Conservation (phyloP, 2,888 invertebrate species). For the Nemotelus nigrinus region DNA sequence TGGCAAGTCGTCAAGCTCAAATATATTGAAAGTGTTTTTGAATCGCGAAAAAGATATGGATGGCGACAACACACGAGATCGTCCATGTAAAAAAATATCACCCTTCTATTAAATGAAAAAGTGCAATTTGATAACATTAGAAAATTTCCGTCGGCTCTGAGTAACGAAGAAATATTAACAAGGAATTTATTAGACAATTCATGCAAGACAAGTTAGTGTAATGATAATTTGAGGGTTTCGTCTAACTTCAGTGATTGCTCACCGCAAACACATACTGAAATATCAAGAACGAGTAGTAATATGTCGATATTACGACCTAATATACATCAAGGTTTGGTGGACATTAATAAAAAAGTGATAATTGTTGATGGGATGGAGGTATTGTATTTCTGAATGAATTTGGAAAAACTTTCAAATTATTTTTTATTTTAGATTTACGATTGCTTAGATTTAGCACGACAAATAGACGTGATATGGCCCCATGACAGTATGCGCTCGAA, state of each 20-base stretch:
- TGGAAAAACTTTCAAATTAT: slow-evolving; percentile 1
- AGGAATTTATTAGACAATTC: not conserved
- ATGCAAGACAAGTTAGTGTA: too few relatives aligned
- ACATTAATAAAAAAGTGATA: slow-evolving; percentile 62
- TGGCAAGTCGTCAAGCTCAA: slow-evolving; percentile 88
- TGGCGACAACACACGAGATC: slow-evolving; percentile 52
- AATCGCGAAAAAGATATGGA: slow-evolving; percentile 68
- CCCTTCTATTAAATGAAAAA: slow-evolving; percentile 34
- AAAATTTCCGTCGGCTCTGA: not conserved
- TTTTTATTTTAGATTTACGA: slow-evolving; percentile 76
- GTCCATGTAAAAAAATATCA: slow-evolving; percentile 35
- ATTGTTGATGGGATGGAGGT: slow-evolving; percentile 64
- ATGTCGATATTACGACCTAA: slow-evolving; percentile 23
- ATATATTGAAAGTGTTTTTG: slow-evolving; percentile 83
- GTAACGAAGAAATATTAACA: slow-evolving; percentile 30
- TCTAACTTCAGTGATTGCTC: too few relatives aligned
- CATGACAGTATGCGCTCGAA: slow-evolving; percentile 85
- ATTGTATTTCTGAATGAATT: too few relatives aligned
- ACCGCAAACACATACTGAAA: not conserved
- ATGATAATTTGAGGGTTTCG: too few relatives aligned
- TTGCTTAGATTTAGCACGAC: slow-evolving; percentile 87
- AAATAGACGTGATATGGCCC: slow-evolving; percentile 95
- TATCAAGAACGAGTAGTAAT: not conserved
- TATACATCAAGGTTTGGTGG: slow-evolving; percentile 41
- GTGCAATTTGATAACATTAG: slow-evolving; percentile 56